Evolutionary conservation across 2,113 vertebrate genomes (phyloP), one percentile per base, ranked within the genome.

Genomic region (Chamaetylas fuelleborni): DNA sequence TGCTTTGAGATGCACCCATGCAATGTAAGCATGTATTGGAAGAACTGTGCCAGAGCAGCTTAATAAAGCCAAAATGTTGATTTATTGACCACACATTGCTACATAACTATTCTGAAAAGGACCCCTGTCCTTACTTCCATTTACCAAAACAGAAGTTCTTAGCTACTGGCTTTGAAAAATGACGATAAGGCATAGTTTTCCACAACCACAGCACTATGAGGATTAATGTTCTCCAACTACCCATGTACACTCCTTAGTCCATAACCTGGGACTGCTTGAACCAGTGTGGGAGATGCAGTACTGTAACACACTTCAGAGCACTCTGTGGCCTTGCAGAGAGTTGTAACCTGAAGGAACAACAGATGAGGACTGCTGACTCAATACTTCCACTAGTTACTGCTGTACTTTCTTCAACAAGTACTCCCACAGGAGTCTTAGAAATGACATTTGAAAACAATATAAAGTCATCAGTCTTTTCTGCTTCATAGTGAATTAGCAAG

Each of bases 131-230:
- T 60, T 36, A 57, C 14, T 53, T 45, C 28, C 17, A 17, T 6
- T 8, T 43, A 73, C 72, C 12, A 74, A 90, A 67, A 50, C 14
- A 66, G 19, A 70, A 5, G 5, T 42, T 47, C 38, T 26, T 45
- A n/a, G 26, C 19, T 33, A 36, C 33, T 12, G 15, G 8, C 60
- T 79, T 53, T 81, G 43, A 84, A 76, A 61, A 61, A 40, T 19
- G 0, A 57, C 19, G 19, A n/a, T 45, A 56, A 58, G 29, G 23
- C 9, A 40, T 2, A 50, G 73, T 14, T 47, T 81, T 45, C 33
- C 33, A 42, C 0, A 54, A 13, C 33, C 1, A 6, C 17, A 50
- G 28, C 12, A 60, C 1, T 2, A 31, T 20, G 25, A 54, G 8
- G 9, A n/a, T 38, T 67, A 42, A 51, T 31, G n/a, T 24, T 34